Percentiles rank a stretch among this genome's conserved stretches.
Conservation (phyloP, 92 coral and sea anemone species). For the Palythoa caribaeorum region DNA sequence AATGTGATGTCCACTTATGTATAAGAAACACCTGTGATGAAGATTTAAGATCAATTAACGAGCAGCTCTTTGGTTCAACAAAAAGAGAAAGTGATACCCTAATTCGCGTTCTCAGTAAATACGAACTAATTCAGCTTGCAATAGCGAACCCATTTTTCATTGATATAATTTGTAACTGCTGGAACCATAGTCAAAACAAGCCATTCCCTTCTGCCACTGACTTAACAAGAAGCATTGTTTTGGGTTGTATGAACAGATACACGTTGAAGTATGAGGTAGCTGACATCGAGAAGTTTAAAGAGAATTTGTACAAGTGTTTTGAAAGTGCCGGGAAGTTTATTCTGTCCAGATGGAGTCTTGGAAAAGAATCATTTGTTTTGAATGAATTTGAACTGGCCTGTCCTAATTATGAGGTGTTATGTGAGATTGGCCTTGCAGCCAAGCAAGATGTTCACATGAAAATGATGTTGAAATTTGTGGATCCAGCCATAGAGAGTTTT, state of each 20-base stretch:
- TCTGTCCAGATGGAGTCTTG: conserved; percentile 18
- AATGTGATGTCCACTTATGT: conserved; percentile 4
- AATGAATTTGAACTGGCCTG: conserved; percentile 2
- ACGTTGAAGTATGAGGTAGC: neutral
- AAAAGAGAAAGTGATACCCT: conserved; percentile 2
- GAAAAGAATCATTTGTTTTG: neutral
- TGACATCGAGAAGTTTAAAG: conserved; percentile 21
- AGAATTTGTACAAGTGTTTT: conserved; percentile 15
- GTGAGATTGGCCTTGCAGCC: conserved; percentile 20
- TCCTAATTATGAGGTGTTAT: conserved; percentile 12
- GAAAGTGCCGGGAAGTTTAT: conserved; percentile 25
- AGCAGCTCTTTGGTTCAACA: neutral
- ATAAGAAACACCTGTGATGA: neutral
- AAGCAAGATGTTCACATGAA: conserved; percentile 34
- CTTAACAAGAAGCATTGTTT: conserved; percentile 15
- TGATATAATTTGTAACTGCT: conserved; percentile 15
- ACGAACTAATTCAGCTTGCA: conserved; percentile 1
- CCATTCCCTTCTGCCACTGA: neutral
- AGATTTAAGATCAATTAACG: conserved; percentile 23
- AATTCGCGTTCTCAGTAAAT: conserved; percentile 3
- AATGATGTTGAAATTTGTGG: conserved; percentile 21
- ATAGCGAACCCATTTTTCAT: conserved; percentile 7
- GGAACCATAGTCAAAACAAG: neutral
- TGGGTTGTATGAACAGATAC: conserved; percentile 13
- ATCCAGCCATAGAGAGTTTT: conserved; percentile 26